Evolutionary conservation across 2,888 invertebrate species (phyloP).

Genomic region (Adelognathus sp.): DNA sequence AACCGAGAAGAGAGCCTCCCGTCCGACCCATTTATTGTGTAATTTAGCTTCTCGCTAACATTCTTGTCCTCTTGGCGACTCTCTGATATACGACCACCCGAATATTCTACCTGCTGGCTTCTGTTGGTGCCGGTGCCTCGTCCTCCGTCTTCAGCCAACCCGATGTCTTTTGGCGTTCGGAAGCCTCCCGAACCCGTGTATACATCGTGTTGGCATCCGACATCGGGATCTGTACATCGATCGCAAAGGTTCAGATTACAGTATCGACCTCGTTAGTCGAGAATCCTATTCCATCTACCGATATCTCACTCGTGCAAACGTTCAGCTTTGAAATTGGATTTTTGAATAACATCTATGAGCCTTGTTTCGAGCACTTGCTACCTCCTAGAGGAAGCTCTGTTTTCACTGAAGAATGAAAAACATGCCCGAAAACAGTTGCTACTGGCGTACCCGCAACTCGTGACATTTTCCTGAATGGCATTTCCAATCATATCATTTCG

Average conservation of each 20-base stretch:
- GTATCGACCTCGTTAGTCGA: conserved; percentile 24
- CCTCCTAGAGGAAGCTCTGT: no score
- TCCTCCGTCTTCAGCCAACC: conserved; percentile 4
- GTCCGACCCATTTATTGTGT: conserved; percentile 63
- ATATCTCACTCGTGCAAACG: background rate
- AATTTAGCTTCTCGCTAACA: conserved; percentile 65
- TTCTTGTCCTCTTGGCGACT: conserved; percentile 61
- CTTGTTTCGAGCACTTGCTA: no score
- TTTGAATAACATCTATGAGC: no score
- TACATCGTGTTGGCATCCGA: conserved; percentile 64
- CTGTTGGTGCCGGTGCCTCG: conserved; percentile 40
- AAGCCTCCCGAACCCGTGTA: conserved; percentile 57
- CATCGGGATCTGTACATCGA: background rate
- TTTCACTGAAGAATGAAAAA: no score
- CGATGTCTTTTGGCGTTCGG: conserved; percentile 22
- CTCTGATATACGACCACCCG: conserved; percentile 65
- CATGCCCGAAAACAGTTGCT: no score
- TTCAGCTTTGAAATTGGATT: background rate
- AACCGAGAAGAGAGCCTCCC: conserved; percentile 15
- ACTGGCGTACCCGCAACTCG: no score
- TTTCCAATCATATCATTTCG: no score
- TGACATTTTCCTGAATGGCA: no score
- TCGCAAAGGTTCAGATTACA: background rate
- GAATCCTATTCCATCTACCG: background rate
- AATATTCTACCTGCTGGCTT: conserved; percentile 66